A percentile compares a stretch with the other conserved stretches of the same genome.
These are phyloP conservation scores for Encarsia formosa DNA, from an alignment of 2,888 invertebrate species.

Conservation along the genomic window DNA sequence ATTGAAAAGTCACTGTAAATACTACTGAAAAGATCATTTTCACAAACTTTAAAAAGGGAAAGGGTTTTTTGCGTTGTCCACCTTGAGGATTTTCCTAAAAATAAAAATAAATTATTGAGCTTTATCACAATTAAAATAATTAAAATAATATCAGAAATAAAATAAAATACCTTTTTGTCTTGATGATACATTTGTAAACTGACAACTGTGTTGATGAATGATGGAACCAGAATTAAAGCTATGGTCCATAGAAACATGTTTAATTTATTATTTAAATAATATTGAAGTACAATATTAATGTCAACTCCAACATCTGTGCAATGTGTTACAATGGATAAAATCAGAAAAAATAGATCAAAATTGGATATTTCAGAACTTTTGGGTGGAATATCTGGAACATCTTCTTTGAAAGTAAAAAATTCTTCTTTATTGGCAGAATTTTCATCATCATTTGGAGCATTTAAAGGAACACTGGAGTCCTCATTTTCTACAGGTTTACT, in stretches of 20 bases:
- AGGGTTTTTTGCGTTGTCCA: constrained; percentile 18
- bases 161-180: constrained; percentile 44
- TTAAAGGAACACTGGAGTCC: constrained; percentile 5
- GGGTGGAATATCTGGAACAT: constrained; percentile 40
- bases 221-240: constrained; percentile 68
- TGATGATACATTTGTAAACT: constrained; percentile 65
- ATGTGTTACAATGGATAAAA: constrained; percentile 66
- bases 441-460: constrained; percentile 12
- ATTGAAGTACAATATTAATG: constrained; percentile 66
- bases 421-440: too few species aligned
- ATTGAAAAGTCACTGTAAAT: constrained; percentile 56
- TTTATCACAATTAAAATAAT: not conserved
- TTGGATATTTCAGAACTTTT: constrained; percentile 46
- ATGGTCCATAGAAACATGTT: constrained; percentile 67
- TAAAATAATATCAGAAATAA: not conserved
- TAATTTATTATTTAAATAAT: constrained; percentile 56
- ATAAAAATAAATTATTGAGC: not conserved
- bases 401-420: constrained; percentile 37
- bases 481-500: constrained; percentile 18
- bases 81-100: constrained; percentile 30
- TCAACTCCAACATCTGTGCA: constrained; percentile 67
- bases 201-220: constrained; percentile 70
- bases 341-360: constrained; percentile 63
- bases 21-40: too few species aligned
- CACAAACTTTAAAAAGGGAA: too few species aligned